Percentiles rank a stretch among this genome's conserved stretches.
Conservation (phyloP, 2,888 invertebrate species). For the Hypena proboscidalis region DNA sequence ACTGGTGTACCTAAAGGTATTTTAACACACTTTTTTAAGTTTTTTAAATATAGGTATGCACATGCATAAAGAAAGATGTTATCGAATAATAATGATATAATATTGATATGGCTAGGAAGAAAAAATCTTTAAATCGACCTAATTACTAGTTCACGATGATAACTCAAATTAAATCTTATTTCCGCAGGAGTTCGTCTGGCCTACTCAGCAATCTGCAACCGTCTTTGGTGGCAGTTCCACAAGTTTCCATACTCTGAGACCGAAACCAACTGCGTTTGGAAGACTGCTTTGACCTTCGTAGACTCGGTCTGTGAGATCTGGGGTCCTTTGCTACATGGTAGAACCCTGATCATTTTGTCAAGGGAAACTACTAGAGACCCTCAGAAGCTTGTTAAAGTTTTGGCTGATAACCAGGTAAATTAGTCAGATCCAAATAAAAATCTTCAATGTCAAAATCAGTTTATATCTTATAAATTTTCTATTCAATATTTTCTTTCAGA, state of each 20-base stretch:
- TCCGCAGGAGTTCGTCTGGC: slow-evolving; percentile 90
- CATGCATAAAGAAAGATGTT: too few relatives aligned
- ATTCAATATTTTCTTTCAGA: slow-evolving; percentile 75
- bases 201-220: slow-evolving; percentile 91
- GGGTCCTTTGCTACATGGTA: slow-evolving; percentile 91
- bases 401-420: slow-evolving; percentile 89
- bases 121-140: too few relatives aligned
- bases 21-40: too few relatives aligned
- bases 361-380: slow-evolving; percentile 91
- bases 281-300: slow-evolving; percentile 96
- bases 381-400: slow-evolving; percentile 88
- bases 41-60: too few relatives aligned
- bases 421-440: too few relatives aligned
- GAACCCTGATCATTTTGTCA: slow-evolving; percentile 89
- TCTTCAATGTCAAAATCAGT: neutral
- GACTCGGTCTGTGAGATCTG: slow-evolving; percentile 96
- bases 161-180: neutral
- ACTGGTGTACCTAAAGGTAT: slow-evolving; percentile 95
- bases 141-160: neutral
- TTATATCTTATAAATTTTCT: neutral
- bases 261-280: slow-evolving; percentile 92
- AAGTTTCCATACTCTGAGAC: slow-evolving; percentile 89
- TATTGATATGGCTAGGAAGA: too few relatives aligned
- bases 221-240: slow-evolving; percentile 95
- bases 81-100: too few relatives aligned